These are phyloP conservation scores for Crenuchus spilurus DNA, from an alignment of 2,797 vertebrate genomes.

Conservation along the genomic window DNA sequence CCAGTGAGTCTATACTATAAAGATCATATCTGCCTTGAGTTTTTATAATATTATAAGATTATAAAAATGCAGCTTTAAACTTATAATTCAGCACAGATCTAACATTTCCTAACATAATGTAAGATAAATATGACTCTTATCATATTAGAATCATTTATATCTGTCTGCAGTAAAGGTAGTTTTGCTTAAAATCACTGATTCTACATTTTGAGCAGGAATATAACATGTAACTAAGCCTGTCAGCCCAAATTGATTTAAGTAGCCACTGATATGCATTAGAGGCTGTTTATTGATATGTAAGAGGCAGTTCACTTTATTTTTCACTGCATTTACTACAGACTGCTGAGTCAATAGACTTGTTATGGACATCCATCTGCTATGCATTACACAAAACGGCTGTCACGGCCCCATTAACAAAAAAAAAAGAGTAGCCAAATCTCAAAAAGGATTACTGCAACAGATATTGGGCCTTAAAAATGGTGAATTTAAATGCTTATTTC, in stretches of 20 bases:
- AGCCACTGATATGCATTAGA: slow-evolving; percentile 4
- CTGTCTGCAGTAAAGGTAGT: too few species aligned
- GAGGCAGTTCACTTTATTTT: slow-evolving; percentile 12
- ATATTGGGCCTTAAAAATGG: not conserved
- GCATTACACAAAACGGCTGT: slow-evolving; percentile 41
- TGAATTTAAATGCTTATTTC: slow-evolving; percentile 20
- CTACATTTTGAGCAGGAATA: not conserved
- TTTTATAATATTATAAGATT: too few species aligned
- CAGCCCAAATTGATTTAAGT: slow-evolving; percentile 31
- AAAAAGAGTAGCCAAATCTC: slow-evolving; percentile 15
- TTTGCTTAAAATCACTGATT: too few species aligned
- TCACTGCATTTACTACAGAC: slow-evolving; percentile 27
- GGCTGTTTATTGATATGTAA: not conserved
- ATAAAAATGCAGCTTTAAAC: too few species aligned
- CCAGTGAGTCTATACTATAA: too few species aligned
- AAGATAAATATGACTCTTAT: too few species aligned
- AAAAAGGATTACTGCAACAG: not conserved
- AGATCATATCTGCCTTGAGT: too few species aligned
- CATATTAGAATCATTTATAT: too few species aligned
- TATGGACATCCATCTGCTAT: slow-evolving; percentile 48
- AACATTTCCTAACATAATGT: too few species aligned
- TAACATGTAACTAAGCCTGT: slow-evolving; percentile 24
- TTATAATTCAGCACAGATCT: too few species aligned
- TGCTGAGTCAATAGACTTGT: slow-evolving; percentile 39
- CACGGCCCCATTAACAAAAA: slow-evolving; percentile 25